phyloP scores from a whole-genome alignment of 2,797 vertebrate genomes.

The Accipiter minullus region DNA sequence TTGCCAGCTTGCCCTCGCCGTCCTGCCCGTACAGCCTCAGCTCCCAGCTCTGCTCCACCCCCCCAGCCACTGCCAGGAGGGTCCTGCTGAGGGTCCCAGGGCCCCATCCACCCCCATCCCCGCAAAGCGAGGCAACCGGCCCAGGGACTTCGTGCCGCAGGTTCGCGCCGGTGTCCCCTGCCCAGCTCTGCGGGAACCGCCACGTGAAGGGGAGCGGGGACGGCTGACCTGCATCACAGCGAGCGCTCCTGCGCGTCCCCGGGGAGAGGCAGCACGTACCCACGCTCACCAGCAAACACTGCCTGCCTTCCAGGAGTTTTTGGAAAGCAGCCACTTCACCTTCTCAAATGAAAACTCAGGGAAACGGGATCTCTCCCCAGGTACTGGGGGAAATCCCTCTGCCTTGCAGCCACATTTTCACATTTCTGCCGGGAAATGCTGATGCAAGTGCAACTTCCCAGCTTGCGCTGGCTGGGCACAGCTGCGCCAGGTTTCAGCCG shows the following conservation, averaged over 20 bases:
- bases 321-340: neutral
- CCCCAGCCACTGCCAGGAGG: neutral
- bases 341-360: neutral
- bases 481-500: neutral
- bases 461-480: neutral
- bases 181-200: neutral
- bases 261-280: neutral
- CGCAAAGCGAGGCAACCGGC: fast-evolving
- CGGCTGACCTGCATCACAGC: neutral
- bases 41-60: neutral
- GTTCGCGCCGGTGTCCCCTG: neutral
- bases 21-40: neutral
- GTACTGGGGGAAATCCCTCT: neutral
- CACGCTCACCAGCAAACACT: neutral
- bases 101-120: neutral
- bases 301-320: neutral
- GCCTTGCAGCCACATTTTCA: neutral
- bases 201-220: fast-evolving
- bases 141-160: neutral
- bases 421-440: neutral
- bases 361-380: neutral
- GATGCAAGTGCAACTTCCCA: neutral
- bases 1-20: neutral
- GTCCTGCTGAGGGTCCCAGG: neutral
- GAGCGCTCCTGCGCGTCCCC: fast-evolving